These are phyloP conservation scores for Choristoneura fumiferana DNA, from an alignment of 1,140 invertebrate genomes.

Conservation along the genomic window DNA sequence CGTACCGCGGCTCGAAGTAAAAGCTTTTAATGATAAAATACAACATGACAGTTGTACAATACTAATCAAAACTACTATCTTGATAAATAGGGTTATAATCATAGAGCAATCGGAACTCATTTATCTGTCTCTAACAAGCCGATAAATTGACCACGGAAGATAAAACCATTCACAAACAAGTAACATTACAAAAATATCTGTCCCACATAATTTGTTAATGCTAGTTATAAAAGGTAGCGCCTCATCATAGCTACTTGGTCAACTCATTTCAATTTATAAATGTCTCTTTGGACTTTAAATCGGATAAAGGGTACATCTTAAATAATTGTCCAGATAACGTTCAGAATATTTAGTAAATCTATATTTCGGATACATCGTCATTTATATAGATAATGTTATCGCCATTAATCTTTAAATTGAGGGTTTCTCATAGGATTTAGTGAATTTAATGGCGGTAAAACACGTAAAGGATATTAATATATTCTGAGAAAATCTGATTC, in stretches of 20 bases:
- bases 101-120: conserved; percentile 55
- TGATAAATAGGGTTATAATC: conserved; percentile 66
- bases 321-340: conserved; percentile 45
- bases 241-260: conserved; percentile 34
- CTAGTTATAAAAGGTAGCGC: conserved; percentile 59
- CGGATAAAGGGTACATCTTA: conserved; percentile 51
- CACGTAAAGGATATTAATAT: background rate
- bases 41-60: conserved; percentile 39
- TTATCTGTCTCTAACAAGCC: conserved; percentile 63
- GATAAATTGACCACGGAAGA: conserved; percentile 62
- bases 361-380: conserved; percentile 43
- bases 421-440: background rate
- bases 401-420: conserved; percentile 18
- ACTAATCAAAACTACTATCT: conserved; percentile 50
- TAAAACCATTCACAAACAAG: conserved; percentile 56
- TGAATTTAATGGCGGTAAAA: background rate
- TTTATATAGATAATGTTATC: conserved; percentile 47
- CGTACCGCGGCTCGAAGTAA: conserved; percentile 18
- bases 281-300: conserved; percentile 45
- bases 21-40: conserved; percentile 28
- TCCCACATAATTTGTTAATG: conserved; percentile 61
- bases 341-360: conserved; percentile 39
- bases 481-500: background rate
- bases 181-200: conserved; percentile 60
- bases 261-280: conserved; percentile 53